Conservation (phyloP, 2,113 vertebrate species). For the Chinchilla lanigera region DNA sequence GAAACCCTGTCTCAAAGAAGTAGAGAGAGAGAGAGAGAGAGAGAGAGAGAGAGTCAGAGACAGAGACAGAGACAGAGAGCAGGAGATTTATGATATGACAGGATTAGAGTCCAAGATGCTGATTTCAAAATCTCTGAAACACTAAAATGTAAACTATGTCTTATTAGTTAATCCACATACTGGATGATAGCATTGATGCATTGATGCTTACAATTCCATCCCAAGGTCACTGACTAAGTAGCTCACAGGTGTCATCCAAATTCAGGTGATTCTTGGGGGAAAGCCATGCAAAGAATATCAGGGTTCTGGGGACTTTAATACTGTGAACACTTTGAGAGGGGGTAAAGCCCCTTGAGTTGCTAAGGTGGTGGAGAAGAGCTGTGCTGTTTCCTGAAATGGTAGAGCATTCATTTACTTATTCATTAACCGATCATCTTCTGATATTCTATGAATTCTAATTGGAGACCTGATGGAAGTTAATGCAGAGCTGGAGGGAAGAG, state of each 20-base stretch:
- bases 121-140: not conserved
- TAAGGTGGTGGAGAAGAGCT: not conserved
- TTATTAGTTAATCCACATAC: not conserved
- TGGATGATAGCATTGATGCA: not conserved
- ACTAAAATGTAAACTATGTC: not conserved
- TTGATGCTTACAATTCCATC: not conserved
- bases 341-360: too few species aligned
- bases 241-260: not conserved
- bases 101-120: not conserved
- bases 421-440: too few species aligned
- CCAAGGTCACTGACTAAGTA: rapidly evolving
- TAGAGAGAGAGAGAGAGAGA: not conserved
- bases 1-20: not conserved
- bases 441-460: not conserved
- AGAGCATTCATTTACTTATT: not conserved
- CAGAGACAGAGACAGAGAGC: too few species aligned
- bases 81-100: not conserved
- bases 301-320: not conserved
- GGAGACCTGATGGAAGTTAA: not conserved
- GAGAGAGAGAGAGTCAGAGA: not conserved
- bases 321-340: rapidly evolving
- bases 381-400: not conserved
- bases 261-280: not conserved
- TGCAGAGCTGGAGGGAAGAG: rapidly evolving
- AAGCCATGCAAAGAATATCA: rapidly evolving